These are phyloP conservation scores for Thymelicus sylvestris DNA, from an alignment of 2,888 invertebrate genomes.

Conservation along the genomic window DNA sequence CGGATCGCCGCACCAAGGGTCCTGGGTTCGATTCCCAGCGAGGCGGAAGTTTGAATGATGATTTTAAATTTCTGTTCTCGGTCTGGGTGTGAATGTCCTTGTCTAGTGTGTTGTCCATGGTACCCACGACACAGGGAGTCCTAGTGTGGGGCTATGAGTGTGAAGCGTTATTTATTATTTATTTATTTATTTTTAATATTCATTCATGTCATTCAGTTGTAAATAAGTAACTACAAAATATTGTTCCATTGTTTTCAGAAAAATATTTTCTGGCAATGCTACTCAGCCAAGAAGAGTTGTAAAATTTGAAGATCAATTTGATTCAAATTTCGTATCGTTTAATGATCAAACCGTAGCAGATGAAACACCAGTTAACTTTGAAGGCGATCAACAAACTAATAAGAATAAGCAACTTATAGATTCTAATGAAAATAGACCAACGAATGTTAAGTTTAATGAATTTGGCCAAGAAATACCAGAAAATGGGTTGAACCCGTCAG, in stretches of 20 bases:
- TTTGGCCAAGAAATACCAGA: not conserved
- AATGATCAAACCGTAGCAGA: conserved; percentile 18
- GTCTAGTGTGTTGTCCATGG: too few relatives aligned
- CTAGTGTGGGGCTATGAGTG: too few relatives aligned
- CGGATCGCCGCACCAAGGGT: too few relatives aligned
- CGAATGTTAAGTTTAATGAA: not conserved
- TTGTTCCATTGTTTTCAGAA: conserved; percentile 45
- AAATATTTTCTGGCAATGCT: conserved; percentile 47
- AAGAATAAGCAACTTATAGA: not conserved
- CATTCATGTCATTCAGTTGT: too few relatives aligned
- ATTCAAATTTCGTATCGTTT: conserved; percentile 1
- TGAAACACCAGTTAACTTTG: conserved; percentile 23
- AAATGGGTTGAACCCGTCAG: not conserved
- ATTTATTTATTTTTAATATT: too few relatives aligned
- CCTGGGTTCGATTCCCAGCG: too few relatives aligned
- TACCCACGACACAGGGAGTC: too few relatives aligned
- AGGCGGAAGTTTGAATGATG: too few relatives aligned
- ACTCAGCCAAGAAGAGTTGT: conserved; percentile 43
- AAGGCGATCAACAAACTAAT: conserved; percentile 37
- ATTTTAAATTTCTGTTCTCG: too few relatives aligned
- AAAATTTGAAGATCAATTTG: conserved; percentile 42
- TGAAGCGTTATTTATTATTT: too few relatives aligned
- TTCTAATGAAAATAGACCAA: not conserved
- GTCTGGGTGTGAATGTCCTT: too few relatives aligned
- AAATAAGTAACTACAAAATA: too few relatives aligned